Evolutionary conservation across 2,888 invertebrate species (phyloP).

Genomic region (Hydropsyche betteni): DNA sequence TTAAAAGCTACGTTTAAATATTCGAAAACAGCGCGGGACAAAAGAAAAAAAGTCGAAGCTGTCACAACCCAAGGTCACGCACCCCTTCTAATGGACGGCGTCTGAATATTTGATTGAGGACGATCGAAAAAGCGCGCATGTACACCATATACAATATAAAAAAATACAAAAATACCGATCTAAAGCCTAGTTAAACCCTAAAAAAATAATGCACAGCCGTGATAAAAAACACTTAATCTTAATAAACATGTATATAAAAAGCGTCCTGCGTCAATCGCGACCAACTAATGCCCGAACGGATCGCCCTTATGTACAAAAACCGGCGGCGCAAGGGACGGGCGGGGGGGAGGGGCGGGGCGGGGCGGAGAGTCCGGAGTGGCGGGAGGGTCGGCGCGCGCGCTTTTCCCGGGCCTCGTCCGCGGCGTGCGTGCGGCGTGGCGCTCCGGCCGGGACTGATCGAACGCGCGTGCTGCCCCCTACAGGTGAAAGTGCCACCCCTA

Average conservation of each 20-base stretch:
- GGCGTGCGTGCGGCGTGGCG: conserved; percentile 54
- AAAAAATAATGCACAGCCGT: conserved; percentile 31
- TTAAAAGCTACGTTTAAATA: not conserved
- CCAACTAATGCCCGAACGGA: no score
- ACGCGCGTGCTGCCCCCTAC: conserved; percentile 27
- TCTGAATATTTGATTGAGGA: not conserved
- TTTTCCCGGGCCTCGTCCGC: conserved; percentile 61
- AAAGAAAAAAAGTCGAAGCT: conserved; percentile 36
- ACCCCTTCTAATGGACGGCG: conserved; percentile 40
- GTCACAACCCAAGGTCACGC: conserved; percentile 50
- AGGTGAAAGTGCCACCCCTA: conserved; percentile 39
- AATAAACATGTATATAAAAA: conserved; percentile 1
- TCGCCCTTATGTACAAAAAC: no score
- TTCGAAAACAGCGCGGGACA: conserved; percentile 7
- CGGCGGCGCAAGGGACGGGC: no score
- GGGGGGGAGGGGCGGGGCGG: not conserved
- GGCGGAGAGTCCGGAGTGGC: not conserved
- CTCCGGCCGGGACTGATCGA: conserved; percentile 40
- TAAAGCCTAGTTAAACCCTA: conserved; percentile 2
- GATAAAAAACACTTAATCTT: not conserved
- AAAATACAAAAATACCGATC: conserved; percentile 14
- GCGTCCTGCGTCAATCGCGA: not conserved
- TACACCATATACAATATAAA: not conserved
- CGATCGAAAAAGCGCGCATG: conserved; percentile 5
- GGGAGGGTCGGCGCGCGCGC: conserved; percentile 56